Conservation (phyloP, 2,888 invertebrate species). For the Xestoiulus laeticollis region DNA sequence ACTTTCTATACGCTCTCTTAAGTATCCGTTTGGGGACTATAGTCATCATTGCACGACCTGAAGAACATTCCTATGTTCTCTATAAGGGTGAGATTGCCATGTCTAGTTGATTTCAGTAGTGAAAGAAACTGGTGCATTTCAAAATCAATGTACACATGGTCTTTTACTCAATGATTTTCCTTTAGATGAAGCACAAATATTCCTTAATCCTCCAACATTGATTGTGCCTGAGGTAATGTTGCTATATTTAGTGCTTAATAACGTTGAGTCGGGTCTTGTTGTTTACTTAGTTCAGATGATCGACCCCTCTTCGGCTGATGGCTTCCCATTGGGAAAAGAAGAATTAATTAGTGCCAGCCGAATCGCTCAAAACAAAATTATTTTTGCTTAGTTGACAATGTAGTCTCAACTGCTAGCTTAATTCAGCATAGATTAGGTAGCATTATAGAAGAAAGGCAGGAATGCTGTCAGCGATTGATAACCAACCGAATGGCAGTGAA, state of each 20-base stretch:
- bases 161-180: slow-evolving; percentile 13
- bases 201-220: slow-evolving; percentile 29
- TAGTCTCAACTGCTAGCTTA: not conserved
- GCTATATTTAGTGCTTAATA: slow-evolving; percentile 30
- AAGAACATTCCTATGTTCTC: not conserved
- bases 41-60: not conserved
- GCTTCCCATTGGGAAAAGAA: slow-evolving; percentile 14
- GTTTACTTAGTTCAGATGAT: slow-evolving; percentile 30
- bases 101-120: not conserved
- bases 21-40: not conserved
- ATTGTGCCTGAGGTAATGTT: not conserved
- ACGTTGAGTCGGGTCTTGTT: not conserved
- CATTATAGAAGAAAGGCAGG: not conserved
- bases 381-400: slow-evolving; percentile 4
- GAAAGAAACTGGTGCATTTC: not conserved
- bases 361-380: slow-evolving; percentile 30
- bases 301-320: not conserved
- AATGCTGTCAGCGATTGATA: slow-evolving; percentile 9
- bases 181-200: slow-evolving; percentile 30
- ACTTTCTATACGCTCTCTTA: not conserved
- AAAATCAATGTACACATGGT: slow-evolving; percentile 29
- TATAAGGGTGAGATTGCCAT: not conserved
- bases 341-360: slow-evolving; percentile 29
- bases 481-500: not conserved
- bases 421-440: not conserved